Evolutionary conservation across 2,888 invertebrate genomes (phyloP).

Genomic region (Exephanes ischioxanthus): DNA sequence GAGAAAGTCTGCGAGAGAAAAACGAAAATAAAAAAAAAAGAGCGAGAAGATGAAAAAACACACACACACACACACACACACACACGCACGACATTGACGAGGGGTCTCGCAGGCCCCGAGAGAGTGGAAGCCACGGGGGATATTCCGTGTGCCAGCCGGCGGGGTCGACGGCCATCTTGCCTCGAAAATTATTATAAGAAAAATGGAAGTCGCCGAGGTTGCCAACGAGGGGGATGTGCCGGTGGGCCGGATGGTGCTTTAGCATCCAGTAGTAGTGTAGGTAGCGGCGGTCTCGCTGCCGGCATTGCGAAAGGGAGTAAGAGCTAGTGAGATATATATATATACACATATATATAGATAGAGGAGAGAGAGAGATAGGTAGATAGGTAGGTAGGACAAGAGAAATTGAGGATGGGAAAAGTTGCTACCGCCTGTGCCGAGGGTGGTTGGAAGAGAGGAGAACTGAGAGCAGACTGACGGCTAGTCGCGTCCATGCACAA

Average conservation of each 20-base stretch:
- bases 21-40: constrained; percentile 13
- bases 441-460: constrained; percentile 50
- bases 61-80: neutral
- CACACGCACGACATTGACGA: constrained; percentile 36
- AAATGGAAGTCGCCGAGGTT: constrained; percentile 67
- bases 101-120: constrained; percentile 32
- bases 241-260: constrained; percentile 52
- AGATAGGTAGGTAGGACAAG: constrained; percentile 59
- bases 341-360: no score
- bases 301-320: constrained; percentile 33
- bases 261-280: constrained; percentile 29
- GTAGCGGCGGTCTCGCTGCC: constrained; percentile 43
- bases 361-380: constrained; percentile 55
- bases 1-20: neutral
- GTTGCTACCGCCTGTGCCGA: constrained; percentile 57
- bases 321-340: constrained; percentile 39
- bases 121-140: constrained; percentile 52
- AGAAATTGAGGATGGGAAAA: constrained; percentile 61
- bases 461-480: constrained; percentile 68
- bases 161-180: constrained; percentile 69
- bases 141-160: constrained; percentile 46
- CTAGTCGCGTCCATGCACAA: constrained; percentile 74
- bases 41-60: neutral
- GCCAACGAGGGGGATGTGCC: constrained; percentile 60
- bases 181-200: constrained; percentile 70